Conservation (phyloP, 2,888 invertebrate genomes). For the Hylaea fasciaria region DNA sequence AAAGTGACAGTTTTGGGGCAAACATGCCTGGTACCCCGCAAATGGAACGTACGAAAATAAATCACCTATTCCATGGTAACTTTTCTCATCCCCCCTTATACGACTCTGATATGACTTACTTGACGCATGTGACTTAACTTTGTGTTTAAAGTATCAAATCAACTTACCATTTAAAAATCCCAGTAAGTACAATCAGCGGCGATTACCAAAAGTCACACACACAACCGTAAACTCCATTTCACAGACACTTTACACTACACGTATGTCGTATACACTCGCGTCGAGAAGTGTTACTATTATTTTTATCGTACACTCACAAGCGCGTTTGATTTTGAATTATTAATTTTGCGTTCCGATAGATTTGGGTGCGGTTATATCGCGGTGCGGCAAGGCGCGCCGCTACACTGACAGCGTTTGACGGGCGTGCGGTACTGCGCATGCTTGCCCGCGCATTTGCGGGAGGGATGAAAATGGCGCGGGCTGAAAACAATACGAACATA, state of each 20-base stretch:
- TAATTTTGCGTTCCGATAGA: constrained; percentile 46
- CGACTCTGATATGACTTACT: background rate
- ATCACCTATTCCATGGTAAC: constrained; percentile 8
- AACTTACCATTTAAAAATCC: constrained; percentile 69
- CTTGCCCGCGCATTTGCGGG: constrained; percentile 70
- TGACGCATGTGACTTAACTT: constrained; percentile 1
- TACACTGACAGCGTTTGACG: constrained; percentile 71
- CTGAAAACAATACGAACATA: constrained; percentile 3
- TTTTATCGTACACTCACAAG: constrained; percentile 38
- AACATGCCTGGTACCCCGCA: constrained; percentile 19
- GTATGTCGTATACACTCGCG: constrained; percentile 54
- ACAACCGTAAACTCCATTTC: constrained; percentile 59
- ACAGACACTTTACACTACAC: constrained; percentile 49
- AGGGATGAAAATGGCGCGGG: constrained; percentile 63
- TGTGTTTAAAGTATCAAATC: background rate
- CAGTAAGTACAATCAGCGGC: constrained; percentile 50
- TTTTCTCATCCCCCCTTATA: background rate
- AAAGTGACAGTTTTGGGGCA: constrained; percentile 39
- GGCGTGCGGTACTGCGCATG: constrained; percentile 71
- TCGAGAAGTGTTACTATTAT: constrained; percentile 44
- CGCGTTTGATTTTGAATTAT: constrained; percentile 46
- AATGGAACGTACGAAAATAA: constrained; percentile 31
- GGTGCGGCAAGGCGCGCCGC: constrained; percentile 70
- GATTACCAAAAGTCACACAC: constrained; percentile 57
- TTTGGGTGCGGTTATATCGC: constrained; percentile 63